A percentile compares a stretch with the other conserved stretches of the same genome.
These are phyloP conservation scores for Petromus typicus DNA, from an alignment of 2,113 vertebrate species.

Conservation along the genomic window DNA sequence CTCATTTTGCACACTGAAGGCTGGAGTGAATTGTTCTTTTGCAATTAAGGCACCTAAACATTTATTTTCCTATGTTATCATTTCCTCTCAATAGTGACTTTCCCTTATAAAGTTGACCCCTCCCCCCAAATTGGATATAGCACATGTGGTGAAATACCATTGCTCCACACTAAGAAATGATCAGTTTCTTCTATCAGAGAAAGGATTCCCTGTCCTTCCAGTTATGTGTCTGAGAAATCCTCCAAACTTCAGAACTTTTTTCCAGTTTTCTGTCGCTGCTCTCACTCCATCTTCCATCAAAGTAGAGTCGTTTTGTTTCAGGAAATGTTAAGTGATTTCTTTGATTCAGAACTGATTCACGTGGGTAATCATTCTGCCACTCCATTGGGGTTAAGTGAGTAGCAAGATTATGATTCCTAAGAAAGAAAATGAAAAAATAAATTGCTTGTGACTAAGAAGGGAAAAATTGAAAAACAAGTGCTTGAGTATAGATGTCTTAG, in stretches of 20 bases:
- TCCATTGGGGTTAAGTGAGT: slow-evolving; percentile 54
- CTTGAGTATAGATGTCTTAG: slow-evolving; percentile 38
- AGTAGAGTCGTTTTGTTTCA: slow-evolving; percentile 20
- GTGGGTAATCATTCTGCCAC: slow-evolving; percentile 48
- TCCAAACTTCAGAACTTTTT: background rate
- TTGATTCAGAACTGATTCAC: slow-evolving; percentile 48
- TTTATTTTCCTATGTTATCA: slow-evolving; percentile 20
- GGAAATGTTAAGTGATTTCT: slow-evolving; percentile 59
- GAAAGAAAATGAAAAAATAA: slow-evolving; percentile 64
- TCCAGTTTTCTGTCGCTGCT: background rate
- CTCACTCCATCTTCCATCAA: background rate
- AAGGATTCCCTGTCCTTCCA: background rate
- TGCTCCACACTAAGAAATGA: background rate
- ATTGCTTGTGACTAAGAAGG: slow-evolving; percentile 68
- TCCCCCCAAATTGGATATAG: background rate
- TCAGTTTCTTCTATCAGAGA: background rate
- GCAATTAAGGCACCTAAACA: slow-evolving; percentile 29
- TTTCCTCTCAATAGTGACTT: background rate
- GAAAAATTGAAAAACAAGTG: slow-evolving; percentile 56
- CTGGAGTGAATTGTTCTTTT: slow-evolving; percentile 5
- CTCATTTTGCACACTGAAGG: background rate
- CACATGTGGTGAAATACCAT: background rate
- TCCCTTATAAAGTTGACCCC: background rate
- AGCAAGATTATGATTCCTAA: slow-evolving; percentile 66
- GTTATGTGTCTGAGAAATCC: background rate